These are phyloP conservation scores for Nylanderia fulva DNA, from an alignment of 1,140 invertebrate species.

Conservation along the genomic window DNA sequence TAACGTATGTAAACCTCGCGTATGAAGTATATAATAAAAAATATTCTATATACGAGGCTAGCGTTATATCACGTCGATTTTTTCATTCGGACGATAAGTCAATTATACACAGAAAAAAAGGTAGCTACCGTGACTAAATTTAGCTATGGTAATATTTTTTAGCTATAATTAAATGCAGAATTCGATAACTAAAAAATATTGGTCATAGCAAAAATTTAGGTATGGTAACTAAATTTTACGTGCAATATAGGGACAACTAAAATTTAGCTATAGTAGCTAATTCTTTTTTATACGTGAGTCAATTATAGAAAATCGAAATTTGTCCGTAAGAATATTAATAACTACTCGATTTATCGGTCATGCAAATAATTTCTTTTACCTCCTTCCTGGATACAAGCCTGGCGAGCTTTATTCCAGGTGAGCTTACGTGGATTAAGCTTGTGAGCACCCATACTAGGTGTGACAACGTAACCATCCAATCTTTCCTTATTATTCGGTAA, in stretches of 20 bases:
- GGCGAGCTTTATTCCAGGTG: constrained; percentile 48
- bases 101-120: background rate
- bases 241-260: too few species aligned
- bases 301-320: too few species aligned
- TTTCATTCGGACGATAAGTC: background rate
- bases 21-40: background rate
- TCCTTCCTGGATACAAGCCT: constrained; percentile 54
- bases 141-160: too few species aligned
- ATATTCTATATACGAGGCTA: too few species aligned
- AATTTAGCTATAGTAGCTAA: too few species aligned
- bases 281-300: too few species aligned
- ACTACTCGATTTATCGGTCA: background rate
- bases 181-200: too few species aligned
- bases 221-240: too few species aligned
- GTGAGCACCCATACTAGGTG: background rate
- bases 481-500: background rate
- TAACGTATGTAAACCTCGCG: too few species aligned
- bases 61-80: background rate
- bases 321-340: background rate
- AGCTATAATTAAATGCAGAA: too few species aligned
- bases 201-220: too few species aligned
- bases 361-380: constrained; percentile 26
- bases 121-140: too few species aligned
- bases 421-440: constrained; percentile 40
- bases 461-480: constrained; percentile 4